These are phyloP conservation scores for Tiliacea aurago DNA, from an alignment of 2,888 invertebrate genomes.

Conservation along the genomic window DNA sequence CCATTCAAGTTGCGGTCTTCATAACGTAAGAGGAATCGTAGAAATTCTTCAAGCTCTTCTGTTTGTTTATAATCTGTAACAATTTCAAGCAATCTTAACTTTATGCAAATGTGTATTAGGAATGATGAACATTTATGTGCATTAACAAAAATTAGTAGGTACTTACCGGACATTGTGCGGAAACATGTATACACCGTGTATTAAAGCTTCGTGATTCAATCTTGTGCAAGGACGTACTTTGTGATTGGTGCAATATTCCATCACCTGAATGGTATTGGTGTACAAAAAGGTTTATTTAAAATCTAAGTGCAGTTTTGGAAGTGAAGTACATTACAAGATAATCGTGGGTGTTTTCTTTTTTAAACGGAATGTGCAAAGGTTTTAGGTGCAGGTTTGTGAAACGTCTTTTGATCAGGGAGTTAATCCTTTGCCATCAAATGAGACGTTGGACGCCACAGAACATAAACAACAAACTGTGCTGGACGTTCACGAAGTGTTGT, in stretches of 20 bases:
- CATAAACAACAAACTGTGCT: constrained; percentile 49
- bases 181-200: constrained; percentile 67
- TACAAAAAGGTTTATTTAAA: constrained; percentile 53
- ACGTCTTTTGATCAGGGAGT: constrained; percentile 47
- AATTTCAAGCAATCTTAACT: constrained; percentile 61
- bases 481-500: constrained; percentile 32
- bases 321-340: constrained; percentile 29
- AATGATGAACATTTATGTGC: constrained; percentile 56
- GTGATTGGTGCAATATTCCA: constrained; percentile 70
- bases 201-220: constrained; percentile 68
- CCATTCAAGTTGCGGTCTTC: constrained; percentile 71
- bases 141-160: constrained; percentile 66
- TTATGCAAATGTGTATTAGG: constrained; percentile 8
- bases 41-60: constrained; percentile 80
- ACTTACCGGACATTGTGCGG: constrained; percentile 72
- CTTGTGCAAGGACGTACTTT: constrained; percentile 72
- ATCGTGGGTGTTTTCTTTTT: constrained; percentile 34
- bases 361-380: constrained; percentile 50
- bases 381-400: constrained; percentile 47
- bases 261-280: constrained; percentile 65
- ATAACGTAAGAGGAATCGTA: constrained; percentile 78
- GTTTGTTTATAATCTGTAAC: constrained; percentile 83
- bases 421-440: constrained; percentile 43
- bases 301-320: constrained; percentile 62
- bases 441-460: constrained; percentile 49